A percentile compares a stretch with the other conserved stretches of the same genome.
phyloP scores from a whole-genome alignment of 2,113 vertebrate species.

The Chionodraco myersi region DNA sequence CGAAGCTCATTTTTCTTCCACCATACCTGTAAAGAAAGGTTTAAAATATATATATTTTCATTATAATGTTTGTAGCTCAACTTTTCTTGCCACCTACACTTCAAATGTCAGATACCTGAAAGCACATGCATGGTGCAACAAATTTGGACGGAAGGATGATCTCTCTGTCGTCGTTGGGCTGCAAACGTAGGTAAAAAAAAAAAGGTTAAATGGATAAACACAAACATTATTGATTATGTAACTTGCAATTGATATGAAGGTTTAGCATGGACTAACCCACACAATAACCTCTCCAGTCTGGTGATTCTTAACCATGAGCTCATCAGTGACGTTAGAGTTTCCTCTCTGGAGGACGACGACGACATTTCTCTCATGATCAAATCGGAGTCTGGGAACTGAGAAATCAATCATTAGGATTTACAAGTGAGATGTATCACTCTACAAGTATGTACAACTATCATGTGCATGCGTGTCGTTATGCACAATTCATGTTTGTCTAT shows the following conservation, averaged over 20 bases:
- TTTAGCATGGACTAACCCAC: constrained; percentile 66
- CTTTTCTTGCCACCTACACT: not conserved
- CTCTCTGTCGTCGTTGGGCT: constrained; percentile 52
- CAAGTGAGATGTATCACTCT: not conserved
- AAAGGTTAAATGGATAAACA: not conserved
- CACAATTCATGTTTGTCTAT: not conserved
- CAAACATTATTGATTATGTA: not conserved
- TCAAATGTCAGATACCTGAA: constrained; percentile 68
- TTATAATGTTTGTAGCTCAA: not conserved
- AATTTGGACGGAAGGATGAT: constrained; percentile 52
- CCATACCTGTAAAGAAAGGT: constrained; percentile 67
- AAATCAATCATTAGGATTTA: constrained; percentile 1
- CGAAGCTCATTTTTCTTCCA: constrained; percentile 31
- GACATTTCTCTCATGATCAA: constrained; percentile 40
- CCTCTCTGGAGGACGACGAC: constrained; percentile 51
- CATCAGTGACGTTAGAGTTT: constrained; percentile 1
- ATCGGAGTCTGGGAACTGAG: constrained; percentile 69
- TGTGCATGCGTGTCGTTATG: not conserved
- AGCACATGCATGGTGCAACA: constrained; percentile 79
- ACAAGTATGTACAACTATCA: not conserved
- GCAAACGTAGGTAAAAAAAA: constrained; percentile 24
- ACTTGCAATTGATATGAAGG: not conserved
- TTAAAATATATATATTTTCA: not conserved
- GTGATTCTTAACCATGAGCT: constrained; percentile 48
- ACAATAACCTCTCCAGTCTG: not conserved